phyloP scores from a whole-genome alignment of 2,888 invertebrate genomes.

The Plebejus melissa region DNA sequence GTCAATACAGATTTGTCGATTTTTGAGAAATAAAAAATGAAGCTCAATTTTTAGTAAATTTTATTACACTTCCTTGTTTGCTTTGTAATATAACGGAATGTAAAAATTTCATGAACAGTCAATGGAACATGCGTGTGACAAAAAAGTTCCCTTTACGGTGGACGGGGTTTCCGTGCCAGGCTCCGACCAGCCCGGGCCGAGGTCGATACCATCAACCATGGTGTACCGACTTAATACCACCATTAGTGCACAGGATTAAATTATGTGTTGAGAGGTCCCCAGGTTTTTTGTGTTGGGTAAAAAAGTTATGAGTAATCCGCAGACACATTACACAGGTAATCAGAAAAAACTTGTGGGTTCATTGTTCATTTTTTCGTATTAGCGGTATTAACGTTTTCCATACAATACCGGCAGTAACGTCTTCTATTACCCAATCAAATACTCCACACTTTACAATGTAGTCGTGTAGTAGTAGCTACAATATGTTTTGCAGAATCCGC shows the following conservation, averaged over 20 bases:
- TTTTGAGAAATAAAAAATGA: too few relatives aligned
- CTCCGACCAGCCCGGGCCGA: conserved; percentile 55
- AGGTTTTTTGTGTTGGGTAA: neutral
- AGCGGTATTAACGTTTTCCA: neutral
- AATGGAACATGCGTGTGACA: conserved; percentile 52
- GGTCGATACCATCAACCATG: conserved; percentile 50
- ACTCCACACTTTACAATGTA: too few relatives aligned
- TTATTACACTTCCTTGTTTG: neutral
- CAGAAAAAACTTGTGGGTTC: neutral
- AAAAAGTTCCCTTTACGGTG: conserved; percentile 52
- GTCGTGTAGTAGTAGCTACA: neutral
- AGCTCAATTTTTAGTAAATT: neutral
- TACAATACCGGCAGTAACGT: neutral
- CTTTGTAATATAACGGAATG: neutral
- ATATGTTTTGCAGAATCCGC: neutral
- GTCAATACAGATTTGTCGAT: too few relatives aligned
- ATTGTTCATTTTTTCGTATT: neutral
- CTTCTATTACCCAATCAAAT: neutral
- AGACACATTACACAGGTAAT: neutral
- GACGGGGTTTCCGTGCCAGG: conserved; percentile 62
- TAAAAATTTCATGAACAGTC: neutral
- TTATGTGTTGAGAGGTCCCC: neutral
- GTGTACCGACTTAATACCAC: conserved; percentile 7
- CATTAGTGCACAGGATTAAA: conserved; percentile 27
- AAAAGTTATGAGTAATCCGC: neutral